Percentiles rank a stretch among this genome's conserved stretches.
Conservation (phyloP, 2,113 vertebrate genomes). For the Sprattus sprattus region DNA sequence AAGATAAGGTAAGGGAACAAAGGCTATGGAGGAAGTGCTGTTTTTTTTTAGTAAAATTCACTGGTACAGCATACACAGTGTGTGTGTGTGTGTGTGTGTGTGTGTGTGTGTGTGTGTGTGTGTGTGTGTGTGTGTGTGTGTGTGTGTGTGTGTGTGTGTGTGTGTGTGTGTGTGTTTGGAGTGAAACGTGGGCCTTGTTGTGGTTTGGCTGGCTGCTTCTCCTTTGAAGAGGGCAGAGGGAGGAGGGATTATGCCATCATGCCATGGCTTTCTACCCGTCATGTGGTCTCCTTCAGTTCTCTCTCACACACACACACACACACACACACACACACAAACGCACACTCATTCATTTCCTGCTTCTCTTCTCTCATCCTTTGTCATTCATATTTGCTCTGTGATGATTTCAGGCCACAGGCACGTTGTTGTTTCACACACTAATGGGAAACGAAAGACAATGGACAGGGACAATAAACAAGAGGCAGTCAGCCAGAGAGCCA, state of each 20-base stretch:
- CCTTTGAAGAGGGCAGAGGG: background rate
- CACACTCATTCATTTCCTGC: background rate
- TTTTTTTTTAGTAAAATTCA: background rate
- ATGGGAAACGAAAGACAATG: too few relatives aligned
- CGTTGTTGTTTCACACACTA: too few relatives aligned
- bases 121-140: background rate
- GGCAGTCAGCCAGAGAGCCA: too few relatives aligned
- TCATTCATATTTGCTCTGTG: background rate
- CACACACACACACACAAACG: background rate
- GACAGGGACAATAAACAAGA: too few relatives aligned
- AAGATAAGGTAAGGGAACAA: background rate
- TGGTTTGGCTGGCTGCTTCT: background rate
- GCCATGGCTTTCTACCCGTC: background rate
- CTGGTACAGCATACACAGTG: background rate
- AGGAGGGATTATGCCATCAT: background rate
- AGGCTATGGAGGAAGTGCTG: background rate
- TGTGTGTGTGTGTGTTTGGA: background rate
- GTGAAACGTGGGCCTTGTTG: background rate
- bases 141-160: conserved; percentile 9
- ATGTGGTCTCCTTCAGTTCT: background rate
- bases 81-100: conserved; percentile 7
- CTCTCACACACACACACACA: background rate
- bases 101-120: background rate
- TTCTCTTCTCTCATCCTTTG: background rate
- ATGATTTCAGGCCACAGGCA: background rate